Evolutionary conservation across 2,113 vertebrate species (phyloP), one percentile per base, ranked within the genome.

Genomic region (Octodon degus): DNA sequence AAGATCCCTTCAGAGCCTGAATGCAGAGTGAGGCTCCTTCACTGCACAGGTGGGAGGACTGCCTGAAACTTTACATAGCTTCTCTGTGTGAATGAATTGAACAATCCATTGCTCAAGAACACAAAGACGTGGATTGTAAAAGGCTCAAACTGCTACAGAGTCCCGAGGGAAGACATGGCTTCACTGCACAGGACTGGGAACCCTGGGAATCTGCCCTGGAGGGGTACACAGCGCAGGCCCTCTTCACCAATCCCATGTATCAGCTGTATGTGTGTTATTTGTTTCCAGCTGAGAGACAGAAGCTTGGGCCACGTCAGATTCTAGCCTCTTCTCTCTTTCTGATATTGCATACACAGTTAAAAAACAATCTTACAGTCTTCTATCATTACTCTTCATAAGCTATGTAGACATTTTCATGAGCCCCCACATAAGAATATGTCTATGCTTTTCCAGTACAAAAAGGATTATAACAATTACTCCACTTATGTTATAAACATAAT

Each of bases 361-460:
- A 4, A 76, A 74, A 70, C 12, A 40, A 1, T 74, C 2, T 55
- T 85, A 81, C 58, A 67, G 24, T 83, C 43, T 93, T 89, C 25
- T 68, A 34, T 43, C 43, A 74, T 84, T 34, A 81, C 86, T 90
- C n/a, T 94, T 62, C 81, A 67, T 10, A 83, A 83, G 80, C 74
- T n/a, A n/a, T 72, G 87, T 68, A 76, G 2, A 79, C n/a, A 91
- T 65, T 82, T 86, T 34, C 47, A 34, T 43, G 50, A 30, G 3
- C 65, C 13, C n/a, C 55, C 79, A 70, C 8, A 93, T 74, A n/a
- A 72, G 47, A 83, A 53, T 47, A 1, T 7, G 5, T 65, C 91
- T 85, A 53, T 80, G 19, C 32, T 70, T 91, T 90, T 74, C 90
- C 30, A 93, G 62, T 22, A 92, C 67, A 92, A 85, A 89, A 85